Evolutionary conservation across 2,113 vertebrate species (phyloP), one percentile per base, ranked within the genome.

Genomic region (Raja brachyura): DNA sequence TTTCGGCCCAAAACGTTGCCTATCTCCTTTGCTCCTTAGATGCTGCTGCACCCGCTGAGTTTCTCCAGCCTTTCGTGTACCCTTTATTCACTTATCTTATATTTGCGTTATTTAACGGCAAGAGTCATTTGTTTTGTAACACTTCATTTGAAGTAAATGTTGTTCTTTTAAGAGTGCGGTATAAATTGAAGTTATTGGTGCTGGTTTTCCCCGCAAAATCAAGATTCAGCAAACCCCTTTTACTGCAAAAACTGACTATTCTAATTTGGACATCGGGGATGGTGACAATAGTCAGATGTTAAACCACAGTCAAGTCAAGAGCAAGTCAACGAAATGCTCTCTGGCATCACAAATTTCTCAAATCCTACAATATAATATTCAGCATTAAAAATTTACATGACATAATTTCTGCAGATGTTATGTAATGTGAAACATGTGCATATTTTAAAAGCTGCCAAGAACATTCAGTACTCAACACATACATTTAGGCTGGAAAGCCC

Each of bases 311-410:
- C 59, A 61, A 59, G n/a, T n/a, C n/a, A n/a, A n/a, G n/a, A n/a
- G 56, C 81, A 61, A n/a, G 39, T 66, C 83, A 63, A 31, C 20
- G 54, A 88, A 88, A 88, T 88, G 59, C n/a, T 88, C 0, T 88
- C n/a, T 63, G 61, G 28, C n/a, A 31, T n/a, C 13, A 10, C 59
- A 66, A 4, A 63, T 88, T 88, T 63, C 28, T 88, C 28, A 88
- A 88, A 31, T 86, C 59, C 81, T n/a, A 86, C 54, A 61, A 59
- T 86, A 61, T 86, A 61, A 86, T 86, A 86, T 63, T 88, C n/a
- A 88, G 63, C 59, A 88, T 88, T 88, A 88, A 88, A 88, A 88
- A 88, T 88, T 66, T 88, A 88, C 28, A 66, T 4, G 13, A 66
- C 14, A 88, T 88, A 88, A 88, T 88, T 63, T 88, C 83, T 66